A percentile compares a stretch with the other conserved stretches of the same genome.
Conservation (phyloP, 2,797 vertebrate genomes). For the Meriones psammophilus region DNA sequence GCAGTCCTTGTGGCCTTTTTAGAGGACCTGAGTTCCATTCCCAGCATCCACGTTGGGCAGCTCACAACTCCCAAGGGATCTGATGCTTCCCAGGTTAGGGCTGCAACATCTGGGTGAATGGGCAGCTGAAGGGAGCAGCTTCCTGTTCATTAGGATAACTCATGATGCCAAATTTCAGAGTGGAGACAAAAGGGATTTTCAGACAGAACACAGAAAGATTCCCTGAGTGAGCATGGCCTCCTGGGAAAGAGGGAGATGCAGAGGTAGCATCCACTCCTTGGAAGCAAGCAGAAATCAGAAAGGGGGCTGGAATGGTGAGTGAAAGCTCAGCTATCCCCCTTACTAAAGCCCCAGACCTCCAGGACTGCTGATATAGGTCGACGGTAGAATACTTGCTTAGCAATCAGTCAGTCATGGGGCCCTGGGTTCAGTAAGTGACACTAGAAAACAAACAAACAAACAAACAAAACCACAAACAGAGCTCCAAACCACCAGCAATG, state of each 20-base stretch:
- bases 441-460: too few relatives aligned
- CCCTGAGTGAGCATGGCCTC: background rate
- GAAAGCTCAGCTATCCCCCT: background rate
- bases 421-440: background rate
- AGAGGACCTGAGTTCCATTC: background rate
- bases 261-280: background rate
- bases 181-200: background rate
- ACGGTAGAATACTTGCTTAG: background rate
- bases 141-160: background rate
- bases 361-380: background rate
- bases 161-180: background rate
- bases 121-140: background rate
- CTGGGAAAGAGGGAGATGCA: background rate
- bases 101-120: background rate
- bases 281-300: constrained; percentile 18
- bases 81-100: background rate
- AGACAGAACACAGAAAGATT: background rate
- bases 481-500: background rate
- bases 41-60: background rate
- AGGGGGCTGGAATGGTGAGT: background rate
- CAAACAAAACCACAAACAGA: background rate
- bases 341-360: background rate
- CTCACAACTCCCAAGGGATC: background rate
- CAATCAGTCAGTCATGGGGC: background rate
- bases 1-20: background rate